Percentiles rank a stretch among this genome's conserved stretches.
Conservation (phyloP, 2,888 invertebrate species). For the Xanthia togata region DNA sequence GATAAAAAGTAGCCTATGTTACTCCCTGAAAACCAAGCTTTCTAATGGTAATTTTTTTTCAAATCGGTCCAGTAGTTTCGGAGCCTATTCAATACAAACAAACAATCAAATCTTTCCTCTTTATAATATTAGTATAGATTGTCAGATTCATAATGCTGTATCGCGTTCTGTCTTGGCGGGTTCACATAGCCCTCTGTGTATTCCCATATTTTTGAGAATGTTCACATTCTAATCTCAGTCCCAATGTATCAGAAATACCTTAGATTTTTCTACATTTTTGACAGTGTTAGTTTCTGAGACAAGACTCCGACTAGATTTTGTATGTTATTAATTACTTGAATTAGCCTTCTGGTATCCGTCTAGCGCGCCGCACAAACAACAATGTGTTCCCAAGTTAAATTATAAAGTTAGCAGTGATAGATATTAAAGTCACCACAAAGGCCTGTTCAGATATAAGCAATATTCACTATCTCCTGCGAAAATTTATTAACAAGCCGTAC, state of each 20-base stretch:
- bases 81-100: too few species aligned
- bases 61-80: too few species aligned
- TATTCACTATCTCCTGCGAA: slow-evolving; percentile 2
- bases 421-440: slow-evolving; percentile 14
- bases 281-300: background rate
- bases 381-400: background rate
- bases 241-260: background rate
- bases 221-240: background rate
- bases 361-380: background rate
- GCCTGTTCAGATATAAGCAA: slow-evolving; percentile 53
- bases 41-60: too few species aligned
- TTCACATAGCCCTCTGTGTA: too few species aligned
- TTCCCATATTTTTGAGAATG: background rate
- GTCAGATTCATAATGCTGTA: background rate
- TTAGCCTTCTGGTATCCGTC: too few species aligned
- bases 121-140: too few species aligned
- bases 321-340: background rate
- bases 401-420: slow-evolving; percentile 2
- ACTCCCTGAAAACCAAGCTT: too few species aligned
- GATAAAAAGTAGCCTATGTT: too few species aligned
- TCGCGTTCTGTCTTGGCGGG: background rate
- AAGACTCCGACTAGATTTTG: background rate
- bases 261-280: background rate
- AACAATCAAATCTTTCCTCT: too few species aligned
- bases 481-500: background rate